Percentiles rank a stretch among this genome's conserved stretches.
Evolutionary conservation across 2,888 invertebrate genomes (phyloP).

Genomic region (Synanthedon vespiformis): DNA sequence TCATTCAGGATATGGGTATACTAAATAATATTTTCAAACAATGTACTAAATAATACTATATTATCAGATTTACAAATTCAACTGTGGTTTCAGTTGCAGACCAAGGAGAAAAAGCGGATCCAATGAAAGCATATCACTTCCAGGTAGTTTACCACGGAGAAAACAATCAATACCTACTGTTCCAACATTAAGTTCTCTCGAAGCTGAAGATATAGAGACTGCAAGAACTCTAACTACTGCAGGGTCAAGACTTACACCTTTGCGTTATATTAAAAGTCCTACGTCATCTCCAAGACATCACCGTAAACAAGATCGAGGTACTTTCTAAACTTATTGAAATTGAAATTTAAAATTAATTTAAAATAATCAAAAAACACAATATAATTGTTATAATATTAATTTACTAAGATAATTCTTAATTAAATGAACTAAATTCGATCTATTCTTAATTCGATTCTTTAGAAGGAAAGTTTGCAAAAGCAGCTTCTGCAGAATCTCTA

Average conservation of each 20-base stretch:
- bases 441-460: conserved; percentile 11
- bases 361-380: not conserved
- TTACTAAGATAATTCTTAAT: not conserved
- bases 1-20: conserved; percentile 54
- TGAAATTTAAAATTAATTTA: too few species aligned
- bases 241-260: conserved; percentile 57
- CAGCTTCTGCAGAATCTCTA: conserved; percentile 87
- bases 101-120: conserved; percentile 64
- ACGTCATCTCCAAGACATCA: conserved; percentile 68
- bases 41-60: not conserved
- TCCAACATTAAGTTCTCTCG: conserved; percentile 57
- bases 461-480: conserved; percentile 74
- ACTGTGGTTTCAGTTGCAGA: conserved; percentile 19
- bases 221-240: conserved; percentile 59
- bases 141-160: conserved; percentile 73
- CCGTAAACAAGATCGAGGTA: conserved; percentile 50
- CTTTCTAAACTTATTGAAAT: too few species aligned
- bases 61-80: not conserved
- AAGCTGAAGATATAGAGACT: conserved; percentile 64
- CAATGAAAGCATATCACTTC: conserved; percentile 74
- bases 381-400: not conserved
- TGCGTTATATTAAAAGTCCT: conserved; percentile 54
- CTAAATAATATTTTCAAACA: not conserved
- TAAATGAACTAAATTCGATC: conserved; percentile 2
- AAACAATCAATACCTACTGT: conserved; percentile 68